Conservation (phyloP, 2,888 invertebrate species). For the Cantharis rustica region DNA sequence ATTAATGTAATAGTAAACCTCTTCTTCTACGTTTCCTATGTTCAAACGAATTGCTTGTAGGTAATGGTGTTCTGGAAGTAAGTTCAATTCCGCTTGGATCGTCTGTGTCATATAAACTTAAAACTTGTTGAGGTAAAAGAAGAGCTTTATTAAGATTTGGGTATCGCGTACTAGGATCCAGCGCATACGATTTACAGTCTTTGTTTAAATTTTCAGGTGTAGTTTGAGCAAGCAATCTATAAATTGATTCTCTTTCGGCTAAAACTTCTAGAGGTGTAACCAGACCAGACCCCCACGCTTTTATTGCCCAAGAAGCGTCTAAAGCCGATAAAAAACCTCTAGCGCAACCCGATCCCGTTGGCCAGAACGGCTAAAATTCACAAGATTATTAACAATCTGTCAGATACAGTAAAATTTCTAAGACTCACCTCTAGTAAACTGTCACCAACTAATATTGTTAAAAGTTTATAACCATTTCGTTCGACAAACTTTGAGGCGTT, state of each 20-base stretch:
- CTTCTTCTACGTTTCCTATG: conserved; percentile 70
- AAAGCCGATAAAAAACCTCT: conserved; percentile 94
- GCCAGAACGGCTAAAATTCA: conserved; percentile 86
- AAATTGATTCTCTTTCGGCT: conserved; percentile 94
- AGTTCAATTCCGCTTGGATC: conserved; percentile 65
- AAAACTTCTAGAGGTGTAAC: conserved; percentile 82
- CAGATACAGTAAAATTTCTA: neutral
- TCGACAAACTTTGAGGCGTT: conserved; percentile 86
- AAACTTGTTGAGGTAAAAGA: conserved; percentile 78
- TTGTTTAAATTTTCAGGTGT: conserved; percentile 95
- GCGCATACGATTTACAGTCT: conserved; percentile 83
- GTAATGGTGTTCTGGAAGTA: conserved; percentile 46
- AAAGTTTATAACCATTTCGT: conserved; percentile 73
- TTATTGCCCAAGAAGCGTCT: conserved; percentile 95
- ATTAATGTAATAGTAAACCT: conserved; percentile 54
- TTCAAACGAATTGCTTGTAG: conserved; percentile 1
- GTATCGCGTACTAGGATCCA: conserved; percentile 86
- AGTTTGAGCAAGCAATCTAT: conserved; percentile 82
- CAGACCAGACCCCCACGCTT: conserved; percentile 72
- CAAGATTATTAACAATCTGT: conserved; percentile 25
- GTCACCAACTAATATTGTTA: conserved; percentile 94
- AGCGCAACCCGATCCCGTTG: conserved; percentile 97
- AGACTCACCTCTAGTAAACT: conserved; percentile 81
- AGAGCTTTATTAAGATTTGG: conserved; percentile 79
- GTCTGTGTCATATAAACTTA: conserved; percentile 74